Base-by-base conservation (phyloP, 2,113 vertebrate genomes). In the Sorex araneus region DNA sequence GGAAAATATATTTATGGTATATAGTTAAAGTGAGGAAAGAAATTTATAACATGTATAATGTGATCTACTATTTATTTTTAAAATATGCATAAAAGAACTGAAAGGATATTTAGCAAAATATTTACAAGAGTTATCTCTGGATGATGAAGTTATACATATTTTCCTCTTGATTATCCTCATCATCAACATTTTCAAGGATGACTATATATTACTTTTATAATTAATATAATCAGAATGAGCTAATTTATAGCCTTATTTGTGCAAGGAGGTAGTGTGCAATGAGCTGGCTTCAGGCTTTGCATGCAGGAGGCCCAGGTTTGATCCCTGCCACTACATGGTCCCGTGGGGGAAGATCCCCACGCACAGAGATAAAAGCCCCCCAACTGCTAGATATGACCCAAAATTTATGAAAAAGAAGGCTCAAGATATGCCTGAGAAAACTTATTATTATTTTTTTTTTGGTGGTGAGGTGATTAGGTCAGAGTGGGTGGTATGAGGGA, bases 71-170 rank as follows among this genome's bases (percentile, higher is more conserved):
- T 45, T 96, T 89, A 64, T 69, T 45, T 70, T 73, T 84, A 57
- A 80, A 84, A 77, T 91, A 80, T 67, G 43, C 30, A 92, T 87
- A 85, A 86, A 92, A 75, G 70, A 87, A 3, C 25, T 84, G 13
- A 10, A 90, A 95, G n/a, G 25, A 86, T 71, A 73, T 63, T 71
- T 69, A 90, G 60, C 70, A 91, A 93, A 86, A 92, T 93, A 71
- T 74, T 90, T 87, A 74, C 3, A 89, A 67, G 54, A 69, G 15
- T 88, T 90, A 57, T 83, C 47, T 82, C 76, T 87, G 45, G 28
- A n/a, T 91, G 30, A 19, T 18, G 3, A 90, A 95, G 60, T 87
- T 77, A 69, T 15, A 91, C 75, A 76, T 73, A 81, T 85, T 85
- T 90, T 92, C 70, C 66, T 84, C 66, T 93, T 84, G 45, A 84